Evolutionary conservation across 2,888 invertebrate species (phyloP).

Genomic region (Bibio marci): DNA sequence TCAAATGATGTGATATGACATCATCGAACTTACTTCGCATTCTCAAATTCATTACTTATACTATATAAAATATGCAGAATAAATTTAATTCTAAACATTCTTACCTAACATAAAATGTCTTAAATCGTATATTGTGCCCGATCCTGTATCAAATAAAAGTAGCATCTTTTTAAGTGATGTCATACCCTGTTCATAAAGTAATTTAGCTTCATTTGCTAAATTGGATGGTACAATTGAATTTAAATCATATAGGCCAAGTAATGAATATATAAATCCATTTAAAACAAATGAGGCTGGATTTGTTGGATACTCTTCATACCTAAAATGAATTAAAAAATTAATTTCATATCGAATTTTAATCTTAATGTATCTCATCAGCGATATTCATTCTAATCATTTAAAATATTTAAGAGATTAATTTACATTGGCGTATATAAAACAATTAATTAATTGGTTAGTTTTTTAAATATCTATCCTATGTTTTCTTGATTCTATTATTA

Average conservation of each 20-base stretch:
- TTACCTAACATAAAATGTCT: slow-evolving; percentile 73
- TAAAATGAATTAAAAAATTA: slow-evolving; percentile 15
- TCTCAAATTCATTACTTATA: too few relatives aligned
- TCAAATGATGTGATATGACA: too few relatives aligned
- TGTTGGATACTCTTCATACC: slow-evolving; percentile 98
- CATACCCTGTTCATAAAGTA: slow-evolving; percentile 72
- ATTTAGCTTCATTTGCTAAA: slow-evolving; percentile 51
- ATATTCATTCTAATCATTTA: too few relatives aligned
- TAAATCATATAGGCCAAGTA: slow-evolving; percentile 92
- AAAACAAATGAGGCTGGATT: slow-evolving; percentile 86
- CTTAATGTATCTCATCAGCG: background rate
- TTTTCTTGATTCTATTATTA: too few relatives aligned
- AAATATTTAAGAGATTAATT: too few relatives aligned
- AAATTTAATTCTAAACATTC: too few relatives aligned
- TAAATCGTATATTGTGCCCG: slow-evolving; percentile 90
- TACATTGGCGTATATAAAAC: too few relatives aligned
- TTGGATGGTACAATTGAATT: slow-evolving; percentile 57
- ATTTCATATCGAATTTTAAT: background rate
- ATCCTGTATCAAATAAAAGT: slow-evolving; percentile 85
- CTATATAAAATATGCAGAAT: too few relatives aligned
- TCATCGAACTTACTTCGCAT: too few relatives aligned
- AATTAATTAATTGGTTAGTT: too few relatives aligned
- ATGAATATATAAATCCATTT: slow-evolving; percentile 95
- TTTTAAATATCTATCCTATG: too few relatives aligned
- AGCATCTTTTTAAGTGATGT: slow-evolving; percentile 72